A percentile compares a stretch with the other conserved stretches of the same genome.
These are phyloP conservation scores for Ochotona princeps DNA, from an alignment of 2,113 vertebrate species.

Conservation along the genomic window DNA sequence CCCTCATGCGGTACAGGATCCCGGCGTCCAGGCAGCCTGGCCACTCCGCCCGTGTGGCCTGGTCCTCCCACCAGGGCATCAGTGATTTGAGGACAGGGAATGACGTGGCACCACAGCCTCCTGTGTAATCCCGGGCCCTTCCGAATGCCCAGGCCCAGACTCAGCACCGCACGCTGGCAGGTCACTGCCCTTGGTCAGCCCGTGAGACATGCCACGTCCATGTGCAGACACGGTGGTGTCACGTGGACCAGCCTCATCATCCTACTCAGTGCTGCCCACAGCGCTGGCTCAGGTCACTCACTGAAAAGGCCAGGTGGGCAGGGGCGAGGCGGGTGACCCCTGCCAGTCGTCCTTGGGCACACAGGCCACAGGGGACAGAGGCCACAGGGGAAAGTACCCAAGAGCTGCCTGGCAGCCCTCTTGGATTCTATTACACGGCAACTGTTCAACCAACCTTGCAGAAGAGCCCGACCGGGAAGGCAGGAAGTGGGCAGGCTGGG, in stretches of 20 bases:
- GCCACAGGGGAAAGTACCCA: neutral
- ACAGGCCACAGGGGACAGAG: accelerated
- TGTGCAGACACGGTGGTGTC: too few species aligned
- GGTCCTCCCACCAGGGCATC: too few species aligned
- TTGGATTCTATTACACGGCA: neutral
- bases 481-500: neutral
- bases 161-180: too few species aligned
- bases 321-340: neutral
- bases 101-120: neutral
- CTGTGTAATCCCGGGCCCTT: too few species aligned
- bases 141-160: too few species aligned
- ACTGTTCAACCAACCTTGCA: neutral
- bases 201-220: too few species aligned
- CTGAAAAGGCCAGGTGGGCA: too few species aligned
- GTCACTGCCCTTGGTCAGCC: too few species aligned
- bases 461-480: neutral
- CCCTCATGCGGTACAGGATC: neutral
- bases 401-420: neutral
- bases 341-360: neutral
- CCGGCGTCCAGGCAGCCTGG: neutral
- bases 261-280: too few species aligned
- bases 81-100: neutral
- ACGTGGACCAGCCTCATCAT: too few species aligned
- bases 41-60: too few species aligned
- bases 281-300: too few species aligned